These are phyloP conservation scores for Lanius ludovicianus DNA, from an alignment of 2,113 vertebrate genomes.

Conservation along the genomic window DNA sequence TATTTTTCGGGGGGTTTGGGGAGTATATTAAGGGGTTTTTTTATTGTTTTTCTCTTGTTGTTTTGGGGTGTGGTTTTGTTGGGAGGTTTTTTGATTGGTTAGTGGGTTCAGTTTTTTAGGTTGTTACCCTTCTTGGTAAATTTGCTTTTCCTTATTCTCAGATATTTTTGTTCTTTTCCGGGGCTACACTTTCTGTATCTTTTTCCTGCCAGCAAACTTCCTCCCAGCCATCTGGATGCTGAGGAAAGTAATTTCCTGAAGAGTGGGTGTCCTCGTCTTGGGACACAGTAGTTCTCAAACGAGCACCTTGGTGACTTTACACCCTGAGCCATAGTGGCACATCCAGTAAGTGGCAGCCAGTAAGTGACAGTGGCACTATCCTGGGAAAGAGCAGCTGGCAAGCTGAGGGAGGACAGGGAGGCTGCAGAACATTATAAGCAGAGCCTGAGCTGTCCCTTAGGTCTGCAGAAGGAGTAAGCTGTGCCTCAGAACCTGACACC, in stretches of 20 bases:
- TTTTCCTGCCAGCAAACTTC: neutral
- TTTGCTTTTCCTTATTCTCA: neutral
- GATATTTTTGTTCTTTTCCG: neutral
- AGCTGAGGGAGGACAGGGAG: neutral
- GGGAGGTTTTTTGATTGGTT: neutral
- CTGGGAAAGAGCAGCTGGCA: neutral
- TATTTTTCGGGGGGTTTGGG: fast-evolving
- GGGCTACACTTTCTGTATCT: neutral
- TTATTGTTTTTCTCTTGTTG: neutral
- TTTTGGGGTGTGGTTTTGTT: neutral
- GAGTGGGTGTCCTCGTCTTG: neutral
- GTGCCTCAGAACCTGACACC: neutral
- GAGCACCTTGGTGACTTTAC: neutral
- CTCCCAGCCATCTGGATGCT: neutral
- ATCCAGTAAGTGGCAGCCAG: neutral
- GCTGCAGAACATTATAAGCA: neutral
- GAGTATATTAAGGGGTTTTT: neutral
- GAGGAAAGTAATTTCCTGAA: neutral
- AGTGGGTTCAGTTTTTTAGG: neutral
- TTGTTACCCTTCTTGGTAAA: neutral
- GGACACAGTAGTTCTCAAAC: neutral
- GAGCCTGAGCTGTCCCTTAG: neutral
- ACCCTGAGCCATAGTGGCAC: neutral
- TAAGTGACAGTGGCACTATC: neutral
- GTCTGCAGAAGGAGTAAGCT: neutral